Base-by-base conservation (phyloP, 2,888 invertebrate species). In the Phyllotreta striolata region DNA sequence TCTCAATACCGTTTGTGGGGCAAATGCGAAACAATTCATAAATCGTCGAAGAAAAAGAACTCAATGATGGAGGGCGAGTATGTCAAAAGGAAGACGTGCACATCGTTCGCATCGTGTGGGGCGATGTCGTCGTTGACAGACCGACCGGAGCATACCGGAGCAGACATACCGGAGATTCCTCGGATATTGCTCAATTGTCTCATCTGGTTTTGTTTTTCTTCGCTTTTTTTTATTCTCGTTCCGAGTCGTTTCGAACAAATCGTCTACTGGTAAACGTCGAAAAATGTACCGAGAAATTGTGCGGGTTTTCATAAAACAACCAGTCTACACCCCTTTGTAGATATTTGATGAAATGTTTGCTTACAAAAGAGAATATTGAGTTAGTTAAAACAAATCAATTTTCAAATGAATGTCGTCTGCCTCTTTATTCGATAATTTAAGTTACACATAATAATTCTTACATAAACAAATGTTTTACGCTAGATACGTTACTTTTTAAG, bases 41-140 rank as follows among this genome's bases (percentile, higher is more conserved):
- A 60, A 60, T 60, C 60, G 60, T 54, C 38, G 12, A n/a, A 44
- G 52, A 54, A n/a, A 49, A 63, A 24, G 24, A 24, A 24, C 24
- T 24, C 71, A 70, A 69, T 69, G 66, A 70, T 65, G 73, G 73
- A 68, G 73, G 73, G 70, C 72, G 69, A 65, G 70, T 72, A 73
- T 73, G 72, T 68, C 63, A 58, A 58, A 57, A 52, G 24, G 61
- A 65, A 70, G 71, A 76, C 76, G 74, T 77, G 77, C 73, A 74
- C 72, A 70, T 73, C 73, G n/a, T 71, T 67, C 71, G 66, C 76
- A 68, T 73, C 76, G 77, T 77, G 76, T 76, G 76, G 71, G 75
- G 75, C 70, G 72, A 64, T 62, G 65, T 69, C 59, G 66, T 67
- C 38, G 49, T 67, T 55, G 61, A 64, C 62, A 68, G 69, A 69